Conservation (phyloP, 2,113 vertebrate species). For the Galeopterus variegatus region DNA sequence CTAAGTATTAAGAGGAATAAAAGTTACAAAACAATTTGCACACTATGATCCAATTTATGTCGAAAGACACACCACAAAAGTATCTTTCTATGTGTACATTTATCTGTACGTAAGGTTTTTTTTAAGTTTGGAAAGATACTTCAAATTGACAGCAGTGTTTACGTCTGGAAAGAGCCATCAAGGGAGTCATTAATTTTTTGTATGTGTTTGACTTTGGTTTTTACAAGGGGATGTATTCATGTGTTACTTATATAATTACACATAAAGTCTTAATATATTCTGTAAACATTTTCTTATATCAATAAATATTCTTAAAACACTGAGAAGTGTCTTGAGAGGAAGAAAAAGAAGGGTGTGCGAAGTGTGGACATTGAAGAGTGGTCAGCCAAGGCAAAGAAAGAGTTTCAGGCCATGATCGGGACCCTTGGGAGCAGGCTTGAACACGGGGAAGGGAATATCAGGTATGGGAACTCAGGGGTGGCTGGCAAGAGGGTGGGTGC, state of each 20-base stretch:
- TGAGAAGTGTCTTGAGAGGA: neutral
- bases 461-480: neutral
- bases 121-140: neutral
- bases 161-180: neutral
- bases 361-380: fast-evolving
- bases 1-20: neutral
- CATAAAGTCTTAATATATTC: neutral
- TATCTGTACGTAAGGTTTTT: neutral
- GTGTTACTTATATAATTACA: neutral
- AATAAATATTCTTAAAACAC: constrained; percentile 2
- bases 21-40: neutral
- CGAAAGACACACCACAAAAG: neutral
- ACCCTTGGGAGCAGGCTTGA: neutral
- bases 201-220: neutral
- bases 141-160: neutral
- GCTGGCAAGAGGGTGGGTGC: neutral
- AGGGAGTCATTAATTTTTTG: neutral
- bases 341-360: neutral
- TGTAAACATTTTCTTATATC: neutral
- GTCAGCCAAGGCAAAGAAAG: neutral
- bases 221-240: neutral
- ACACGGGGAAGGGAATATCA: fast-evolving
- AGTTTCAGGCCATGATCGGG: fast-evolving
- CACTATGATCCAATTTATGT: neutral
- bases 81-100: neutral